phyloP scores from a whole-genome alignment of 2,113 vertebrate species.

The Neogale vison region DNA sequence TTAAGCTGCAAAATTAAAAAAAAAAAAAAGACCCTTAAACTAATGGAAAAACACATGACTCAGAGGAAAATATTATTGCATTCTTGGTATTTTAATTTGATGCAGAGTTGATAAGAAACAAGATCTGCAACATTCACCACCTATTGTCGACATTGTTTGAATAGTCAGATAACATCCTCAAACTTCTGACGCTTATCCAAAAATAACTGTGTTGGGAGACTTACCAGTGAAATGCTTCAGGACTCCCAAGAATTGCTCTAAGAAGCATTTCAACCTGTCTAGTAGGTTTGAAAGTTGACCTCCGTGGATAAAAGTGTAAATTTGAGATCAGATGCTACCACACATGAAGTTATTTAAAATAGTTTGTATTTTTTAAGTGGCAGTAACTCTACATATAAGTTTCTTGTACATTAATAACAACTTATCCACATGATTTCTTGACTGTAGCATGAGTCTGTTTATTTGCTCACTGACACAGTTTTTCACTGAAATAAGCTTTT shows the following conservation, averaged over 20 bases:
- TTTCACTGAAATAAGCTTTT: neutral
- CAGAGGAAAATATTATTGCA: slow-evolving; percentile 73
- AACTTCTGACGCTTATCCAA: slow-evolving; percentile 65
- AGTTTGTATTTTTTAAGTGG: neutral
- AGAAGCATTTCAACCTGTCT: neutral
- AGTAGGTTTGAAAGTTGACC: neutral
- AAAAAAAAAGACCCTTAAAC: slow-evolving; percentile 41
- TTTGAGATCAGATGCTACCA: neutral
- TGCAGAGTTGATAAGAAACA: slow-evolving; percentile 64
- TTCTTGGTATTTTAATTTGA: slow-evolving; percentile 64
- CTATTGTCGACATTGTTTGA: slow-evolving; percentile 66
- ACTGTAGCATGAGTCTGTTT: neutral
- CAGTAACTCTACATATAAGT: neutral
- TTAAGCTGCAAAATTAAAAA: slow-evolving; percentile 2
- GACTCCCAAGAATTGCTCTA: neutral
- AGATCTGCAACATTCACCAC: slow-evolving; percentile 27
- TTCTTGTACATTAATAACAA: neutral
- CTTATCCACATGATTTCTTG: neutral
- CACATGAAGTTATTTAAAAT: neutral
- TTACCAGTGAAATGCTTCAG: neutral
- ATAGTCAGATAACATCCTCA: slow-evolving; percentile 53
- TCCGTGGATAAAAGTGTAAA: neutral
- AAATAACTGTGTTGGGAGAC: slow-evolving; percentile 28
- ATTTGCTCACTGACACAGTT: slow-evolving; percentile 1
- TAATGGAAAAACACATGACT: slow-evolving; percentile 68